phyloP scores from a whole-genome alignment of 2,888 invertebrate species.

The Aphrophora alni region DNA sequence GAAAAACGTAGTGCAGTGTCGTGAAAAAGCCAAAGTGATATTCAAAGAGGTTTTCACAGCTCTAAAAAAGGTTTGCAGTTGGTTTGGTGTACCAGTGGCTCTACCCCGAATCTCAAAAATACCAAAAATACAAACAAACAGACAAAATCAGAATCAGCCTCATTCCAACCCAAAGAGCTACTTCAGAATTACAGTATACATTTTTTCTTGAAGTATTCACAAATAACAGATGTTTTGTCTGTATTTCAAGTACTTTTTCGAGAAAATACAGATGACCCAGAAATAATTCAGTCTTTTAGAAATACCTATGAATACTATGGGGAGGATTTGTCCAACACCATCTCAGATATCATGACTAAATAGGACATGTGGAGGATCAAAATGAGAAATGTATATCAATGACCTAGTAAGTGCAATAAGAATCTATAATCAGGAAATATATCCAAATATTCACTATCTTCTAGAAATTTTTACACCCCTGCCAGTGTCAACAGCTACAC shows the following conservation, averaged over 20 bases:
- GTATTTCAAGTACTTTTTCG: conserved; percentile 13
- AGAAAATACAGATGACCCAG: not conserved
- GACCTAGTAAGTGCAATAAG: conserved; percentile 12
- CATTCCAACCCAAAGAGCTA: conserved; percentile 16
- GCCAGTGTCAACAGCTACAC: conserved; percentile 41
- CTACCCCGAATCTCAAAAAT: not conserved
- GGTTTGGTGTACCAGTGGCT: not conserved
- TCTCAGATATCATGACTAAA: conserved; percentile 2
- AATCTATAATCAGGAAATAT: conserved; percentile 20
- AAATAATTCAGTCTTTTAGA: not conserved
- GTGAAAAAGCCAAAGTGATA: conserved; percentile 14
- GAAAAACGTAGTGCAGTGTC: not conserved
- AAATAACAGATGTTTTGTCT: not conserved
- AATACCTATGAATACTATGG: not conserved
- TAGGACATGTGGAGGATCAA: conserved; percentile 24
- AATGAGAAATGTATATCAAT: not conserved
- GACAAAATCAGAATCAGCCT: not conserved
- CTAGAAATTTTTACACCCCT: conserved; percentile 39
- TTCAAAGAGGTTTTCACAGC: conserved; percentile 21
- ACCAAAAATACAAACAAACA: not conserved
- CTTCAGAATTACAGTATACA: conserved; percentile 20
- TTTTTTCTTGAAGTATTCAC: too few relatives aligned
- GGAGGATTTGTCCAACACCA: not conserved
- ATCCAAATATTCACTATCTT: conserved; percentile 41
- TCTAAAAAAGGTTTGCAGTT: not conserved